Evolutionary conservation across 35 echinoderm and acorn worm species (phyloP).

Genomic region (Ophiothrix spiculata): DNA sequence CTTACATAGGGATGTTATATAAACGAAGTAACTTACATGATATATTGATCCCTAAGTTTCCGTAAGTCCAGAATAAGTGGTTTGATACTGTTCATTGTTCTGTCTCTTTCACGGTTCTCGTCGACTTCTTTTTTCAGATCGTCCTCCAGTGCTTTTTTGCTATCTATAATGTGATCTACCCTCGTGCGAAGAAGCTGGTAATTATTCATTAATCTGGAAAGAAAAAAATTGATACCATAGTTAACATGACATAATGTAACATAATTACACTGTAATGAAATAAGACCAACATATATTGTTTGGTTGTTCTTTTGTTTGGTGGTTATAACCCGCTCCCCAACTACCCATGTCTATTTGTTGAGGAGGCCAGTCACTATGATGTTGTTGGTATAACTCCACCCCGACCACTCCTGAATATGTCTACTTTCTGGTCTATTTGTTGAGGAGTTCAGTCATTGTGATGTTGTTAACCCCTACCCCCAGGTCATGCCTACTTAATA

Average conservation of each 20-base stretch:
- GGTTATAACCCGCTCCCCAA: too few relatives aligned
- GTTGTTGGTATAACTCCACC: constrained; percentile 57
- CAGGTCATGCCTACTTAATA: too few relatives aligned
- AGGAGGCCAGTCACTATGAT: constrained; percentile 79
- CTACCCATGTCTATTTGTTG: constrained; percentile 48
- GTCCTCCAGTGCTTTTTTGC: constrained; percentile 46
- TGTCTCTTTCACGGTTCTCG: constrained; percentile 69
- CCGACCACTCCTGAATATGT: constrained; percentile 85
- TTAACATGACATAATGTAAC: too few relatives aligned
- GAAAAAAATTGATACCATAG: too few relatives aligned
- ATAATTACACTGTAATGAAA: too few relatives aligned
- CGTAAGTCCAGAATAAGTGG: constrained; percentile 90
- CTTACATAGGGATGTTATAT: constrained; percentile 87
- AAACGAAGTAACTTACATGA: constrained; percentile 75
- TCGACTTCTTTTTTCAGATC: constrained; percentile 82
- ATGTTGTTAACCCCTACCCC: too few relatives aligned
- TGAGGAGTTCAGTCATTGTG: too few relatives aligned
- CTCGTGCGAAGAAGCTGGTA: constrained; percentile 63
- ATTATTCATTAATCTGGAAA: constrained; percentile 88
- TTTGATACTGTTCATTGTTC: constrained; percentile 97
- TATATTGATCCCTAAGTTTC: constrained; percentile 89
- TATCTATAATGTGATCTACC: constrained; percentile 62
- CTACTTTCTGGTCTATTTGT: constrained; percentile 69
- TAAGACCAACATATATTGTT: too few relatives aligned
- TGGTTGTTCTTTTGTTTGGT: too few relatives aligned